These are phyloP conservation scores for Microplitis manilae DNA, from an alignment of 2,888 invertebrate species.

Conservation along the genomic window DNA sequence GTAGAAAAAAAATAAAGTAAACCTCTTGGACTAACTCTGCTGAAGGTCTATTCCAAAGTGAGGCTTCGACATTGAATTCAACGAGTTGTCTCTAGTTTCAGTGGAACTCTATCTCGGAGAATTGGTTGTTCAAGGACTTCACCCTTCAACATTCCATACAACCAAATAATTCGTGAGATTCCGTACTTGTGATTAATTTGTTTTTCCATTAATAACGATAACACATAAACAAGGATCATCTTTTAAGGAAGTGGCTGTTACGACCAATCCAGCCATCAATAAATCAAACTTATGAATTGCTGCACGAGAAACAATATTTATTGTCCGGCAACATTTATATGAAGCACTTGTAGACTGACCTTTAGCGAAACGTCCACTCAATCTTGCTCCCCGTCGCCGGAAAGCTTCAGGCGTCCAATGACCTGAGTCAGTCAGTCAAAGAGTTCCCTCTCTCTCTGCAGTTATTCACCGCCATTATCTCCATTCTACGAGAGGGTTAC, in stretches of 20 bases:
- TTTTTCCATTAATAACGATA: background rate
- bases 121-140: background rate
- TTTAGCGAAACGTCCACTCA: background rate
- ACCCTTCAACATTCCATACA: background rate
- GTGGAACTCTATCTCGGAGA: background rate
- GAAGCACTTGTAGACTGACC: background rate
- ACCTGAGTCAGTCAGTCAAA: background rate
- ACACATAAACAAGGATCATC: background rate
- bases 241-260: background rate
- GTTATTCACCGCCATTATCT: constrained; percentile 47
- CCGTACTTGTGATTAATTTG: background rate
- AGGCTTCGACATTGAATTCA: constrained; percentile 20
- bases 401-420: background rate
- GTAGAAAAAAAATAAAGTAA: constrained; percentile 2
- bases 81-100: constrained; percentile 4
- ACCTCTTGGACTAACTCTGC: constrained; percentile 20
- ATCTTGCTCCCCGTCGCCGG: background rate
- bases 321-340: background rate
- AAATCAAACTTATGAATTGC: background rate
- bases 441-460: constrained; percentile 1
- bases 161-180: background rate
- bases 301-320: background rate
- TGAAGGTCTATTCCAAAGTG: background rate
- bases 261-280: background rate
- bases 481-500: constrained; percentile 49